Evolutionary conservation across 2,113 vertebrate species (phyloP), one percentile per base, ranked within the genome.

Genomic region (Otus sunia): DNA sequence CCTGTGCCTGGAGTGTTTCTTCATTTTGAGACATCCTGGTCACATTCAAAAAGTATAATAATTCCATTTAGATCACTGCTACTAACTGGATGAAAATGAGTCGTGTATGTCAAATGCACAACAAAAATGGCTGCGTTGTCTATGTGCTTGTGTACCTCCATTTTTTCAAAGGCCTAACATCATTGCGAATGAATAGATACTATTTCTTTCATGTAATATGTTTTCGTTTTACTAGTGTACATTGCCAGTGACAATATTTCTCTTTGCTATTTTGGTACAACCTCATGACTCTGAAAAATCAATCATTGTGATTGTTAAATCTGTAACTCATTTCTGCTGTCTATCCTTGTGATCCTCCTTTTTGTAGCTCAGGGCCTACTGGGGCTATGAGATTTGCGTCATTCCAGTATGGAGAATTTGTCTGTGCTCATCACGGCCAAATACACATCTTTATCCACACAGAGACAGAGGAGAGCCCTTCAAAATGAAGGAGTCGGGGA

Each of bases 91-190:
- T 45, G 11, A 6, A 49, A 62, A 53, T 37, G 17, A 74, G 4
- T 41, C 34, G 43, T 2, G 4, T 13, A 6, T 17, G 15, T 7
- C 9, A 80, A 52, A 73, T 17, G 32, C 6, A 25, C 9, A 69
- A 30, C 1, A 41, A 32, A 73, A 90, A 13, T 4, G 5, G 1
- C 14, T 74, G 3, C 1, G 1, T 27, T 7, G 63, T 13, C 11
- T 5, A 0, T 6, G 3, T 34, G 9, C 7, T 5, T 41, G 9
- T 32, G 9, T 45, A 36, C 4, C 12, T 50, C n/a, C 19, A 10
- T 5, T 6, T 27, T 80, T 75, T 81, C 30, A 68, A 72, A 68
- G 8, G 10, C 5, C 64, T 68, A 12, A 17, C 6, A 36, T 23
- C 14, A 45, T 49, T 68, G 25, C 37, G 12, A 56, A 16, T 45